phyloP scores from a whole-genome alignment of 1,140 invertebrate species.

The Helicoverpa zea region DNA sequence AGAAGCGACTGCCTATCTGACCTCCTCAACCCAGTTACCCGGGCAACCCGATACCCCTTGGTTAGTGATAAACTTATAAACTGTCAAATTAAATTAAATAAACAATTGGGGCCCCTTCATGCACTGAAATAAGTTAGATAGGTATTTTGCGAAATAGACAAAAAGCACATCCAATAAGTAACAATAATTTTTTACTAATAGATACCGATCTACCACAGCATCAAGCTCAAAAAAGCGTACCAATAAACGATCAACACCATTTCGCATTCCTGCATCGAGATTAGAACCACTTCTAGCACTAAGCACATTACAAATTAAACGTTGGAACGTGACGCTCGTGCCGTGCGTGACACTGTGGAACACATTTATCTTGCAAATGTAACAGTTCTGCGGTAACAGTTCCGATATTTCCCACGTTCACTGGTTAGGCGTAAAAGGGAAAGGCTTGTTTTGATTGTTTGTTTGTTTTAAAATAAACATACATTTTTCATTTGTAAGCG shows the following conservation, averaged over 20 bases:
- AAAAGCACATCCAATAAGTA: too few species aligned
- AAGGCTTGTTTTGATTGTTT: background rate
- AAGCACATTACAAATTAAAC: conserved; percentile 15
- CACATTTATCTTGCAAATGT: conserved; percentile 25
- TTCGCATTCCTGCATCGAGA: conserved; percentile 3
- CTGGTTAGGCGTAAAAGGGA: background rate
- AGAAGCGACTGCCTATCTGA: too few species aligned
- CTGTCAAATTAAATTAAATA: too few species aligned
- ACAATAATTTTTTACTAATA: too few species aligned
- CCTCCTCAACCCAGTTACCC: too few species aligned
- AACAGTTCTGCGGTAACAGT: background rate
- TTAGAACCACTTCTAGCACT: background rate
- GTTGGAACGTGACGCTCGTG: conserved; percentile 17
- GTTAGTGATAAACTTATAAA: too few species aligned
- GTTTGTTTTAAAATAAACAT: background rate
- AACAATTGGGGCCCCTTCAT: too few species aligned
- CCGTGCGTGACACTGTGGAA: background rate
- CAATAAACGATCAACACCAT: background rate
- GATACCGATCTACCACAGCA: too few species aligned
- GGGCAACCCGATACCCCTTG: too few species aligned
- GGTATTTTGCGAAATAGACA: too few species aligned
- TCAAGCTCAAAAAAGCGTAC: background rate
- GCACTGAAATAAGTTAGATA: too few species aligned
- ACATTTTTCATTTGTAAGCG: too few species aligned
- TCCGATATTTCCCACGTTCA: conserved; percentile 16